Evolutionary conservation across 2,797 vertebrate genomes (phyloP).

Genomic region (Bradypodion ventrale): DNA sequence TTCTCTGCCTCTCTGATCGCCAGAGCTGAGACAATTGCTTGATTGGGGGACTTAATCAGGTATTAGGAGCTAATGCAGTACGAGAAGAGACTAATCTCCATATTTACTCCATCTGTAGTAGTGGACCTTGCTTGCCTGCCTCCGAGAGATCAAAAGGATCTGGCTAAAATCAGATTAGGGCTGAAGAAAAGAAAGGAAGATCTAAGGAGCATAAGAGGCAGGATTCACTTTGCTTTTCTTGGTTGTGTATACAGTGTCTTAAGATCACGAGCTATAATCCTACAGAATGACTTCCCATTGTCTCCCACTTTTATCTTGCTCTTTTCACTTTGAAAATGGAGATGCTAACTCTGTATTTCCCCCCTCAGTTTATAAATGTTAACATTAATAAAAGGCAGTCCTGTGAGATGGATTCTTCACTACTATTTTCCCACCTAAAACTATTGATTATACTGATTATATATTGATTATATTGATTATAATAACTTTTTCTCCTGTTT

Average conservation of each 20-base stretch:
- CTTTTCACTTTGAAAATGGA: conserved; percentile 57
- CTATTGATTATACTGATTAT: background rate
- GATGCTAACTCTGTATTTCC: conserved; percentile 44
- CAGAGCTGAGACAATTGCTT: conserved; percentile 91
- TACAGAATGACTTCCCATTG: conserved; percentile 63
- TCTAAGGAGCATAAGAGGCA: conserved; percentile 75
- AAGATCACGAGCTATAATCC: conserved; percentile 82
- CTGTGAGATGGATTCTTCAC: background rate
- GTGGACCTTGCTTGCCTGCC: conserved; percentile 85
- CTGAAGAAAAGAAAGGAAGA: conserved; percentile 77
- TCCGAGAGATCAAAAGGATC: conserved; percentile 92
- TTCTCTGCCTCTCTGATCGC: conserved; percentile 88
- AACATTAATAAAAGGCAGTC: conserved; percentile 11
- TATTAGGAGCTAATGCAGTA: conserved; percentile 94
- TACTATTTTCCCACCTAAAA: background rate
- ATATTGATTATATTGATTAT: no score
- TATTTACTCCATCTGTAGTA: conserved; percentile 96
- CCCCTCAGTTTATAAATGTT: conserved; percentile 15
- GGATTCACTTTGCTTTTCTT: conserved; percentile 76
- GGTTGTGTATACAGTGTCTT: conserved; percentile 74
- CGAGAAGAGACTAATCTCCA: conserved; percentile 95
- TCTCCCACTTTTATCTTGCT: conserved; percentile 42
- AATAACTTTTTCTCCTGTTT: background rate
- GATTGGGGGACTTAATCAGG: conserved; percentile 94
- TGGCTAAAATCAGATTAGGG: conserved; percentile 94